Evolutionary conservation across 1,140 invertebrate genomes (phyloP).

Genomic region (Gryon sp.): DNA sequence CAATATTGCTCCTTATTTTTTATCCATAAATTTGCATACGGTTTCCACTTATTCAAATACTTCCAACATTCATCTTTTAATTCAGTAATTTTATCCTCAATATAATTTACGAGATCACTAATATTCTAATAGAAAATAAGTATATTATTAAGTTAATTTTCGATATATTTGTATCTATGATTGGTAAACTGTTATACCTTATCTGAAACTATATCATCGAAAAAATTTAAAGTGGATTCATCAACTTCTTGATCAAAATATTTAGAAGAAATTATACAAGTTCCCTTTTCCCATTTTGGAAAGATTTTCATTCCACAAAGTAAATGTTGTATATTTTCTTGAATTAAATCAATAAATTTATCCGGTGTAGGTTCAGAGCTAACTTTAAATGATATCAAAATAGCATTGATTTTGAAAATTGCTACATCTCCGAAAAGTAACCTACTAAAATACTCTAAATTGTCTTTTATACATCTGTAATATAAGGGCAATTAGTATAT

Average conservation of each 20-base stretch:
- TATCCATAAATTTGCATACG: slow-evolving; percentile 89
- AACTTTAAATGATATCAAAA: slow-evolving; percentile 87
- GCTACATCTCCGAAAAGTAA: slow-evolving; percentile 81
- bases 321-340: slow-evolving; percentile 83
- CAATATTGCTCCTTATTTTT: slow-evolving; percentile 88
- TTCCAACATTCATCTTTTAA: slow-evolving; percentile 82
- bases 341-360: slow-evolving; percentile 88
- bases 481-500: no score
- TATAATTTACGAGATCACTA: slow-evolving; percentile 82
- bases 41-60: slow-evolving; percentile 87
- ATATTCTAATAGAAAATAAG: slow-evolving; percentile 79
- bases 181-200: slow-evolving; percentile 63
- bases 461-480: slow-evolving; percentile 82
- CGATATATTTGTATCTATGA: background rate
- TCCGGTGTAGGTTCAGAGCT: slow-evolving; percentile 85
- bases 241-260: slow-evolving; percentile 62
- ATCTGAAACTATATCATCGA: slow-evolving; percentile 87
- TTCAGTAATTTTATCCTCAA: slow-evolving; percentile 84
- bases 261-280: slow-evolving; percentile 85
- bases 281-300: slow-evolving; percentile 90
- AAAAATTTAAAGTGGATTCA: slow-evolving; percentile 84
- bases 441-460: slow-evolving; percentile 87
- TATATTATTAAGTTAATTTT: background rate
- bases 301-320: slow-evolving; percentile 86
- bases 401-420: slow-evolving; percentile 89